Conservation (phyloP, 2,888 invertebrate species). For the Carterocephalus palaemon region DNA sequence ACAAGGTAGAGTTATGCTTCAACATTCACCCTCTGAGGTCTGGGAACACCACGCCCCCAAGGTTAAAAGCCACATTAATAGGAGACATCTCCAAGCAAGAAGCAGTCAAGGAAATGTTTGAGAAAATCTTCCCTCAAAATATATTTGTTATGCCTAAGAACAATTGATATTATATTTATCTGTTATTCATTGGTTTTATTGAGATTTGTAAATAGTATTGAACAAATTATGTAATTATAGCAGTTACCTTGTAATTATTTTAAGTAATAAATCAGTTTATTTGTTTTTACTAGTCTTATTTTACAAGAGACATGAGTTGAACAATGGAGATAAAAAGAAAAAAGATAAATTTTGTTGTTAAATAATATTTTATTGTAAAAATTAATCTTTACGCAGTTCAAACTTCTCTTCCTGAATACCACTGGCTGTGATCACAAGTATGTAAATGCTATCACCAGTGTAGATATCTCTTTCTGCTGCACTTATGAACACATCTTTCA, state of each 20-base stretch:
- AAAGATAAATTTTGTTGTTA: neutral
- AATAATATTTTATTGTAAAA: constrained; percentile 9
- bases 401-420: constrained; percentile 88
- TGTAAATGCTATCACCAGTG: constrained; percentile 94
- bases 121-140: constrained; percentile 70
- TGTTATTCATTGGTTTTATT: constrained; percentile 47
- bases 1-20: constrained; percentile 82
- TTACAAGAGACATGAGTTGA: constrained; percentile 27
- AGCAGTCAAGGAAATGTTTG: constrained; percentile 68
- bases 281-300: constrained; percentile 47
- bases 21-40: constrained; percentile 88
- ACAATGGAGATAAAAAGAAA: neutral
- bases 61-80: constrained; percentile 74
- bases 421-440: constrained; percentile 92
- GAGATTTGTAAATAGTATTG: constrained; percentile 64
- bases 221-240: constrained; percentile 64
- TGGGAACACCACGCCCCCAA: constrained; percentile 85
- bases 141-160: constrained; percentile 78
- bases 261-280: constrained; percentile 62
- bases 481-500: constrained; percentile 98
- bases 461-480: constrained; percentile 99
- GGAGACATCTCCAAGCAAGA: constrained; percentile 62
- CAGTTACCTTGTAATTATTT: constrained; percentile 64
- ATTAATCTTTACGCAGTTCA: constrained; percentile 93
- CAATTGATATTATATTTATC: constrained; percentile 62